A percentile compares a stretch with the other conserved stretches of the same genome.
Evolutionary conservation across 2,113 vertebrate genomes (phyloP).

Genomic region (Hippoglossus stenolepis): DNA sequence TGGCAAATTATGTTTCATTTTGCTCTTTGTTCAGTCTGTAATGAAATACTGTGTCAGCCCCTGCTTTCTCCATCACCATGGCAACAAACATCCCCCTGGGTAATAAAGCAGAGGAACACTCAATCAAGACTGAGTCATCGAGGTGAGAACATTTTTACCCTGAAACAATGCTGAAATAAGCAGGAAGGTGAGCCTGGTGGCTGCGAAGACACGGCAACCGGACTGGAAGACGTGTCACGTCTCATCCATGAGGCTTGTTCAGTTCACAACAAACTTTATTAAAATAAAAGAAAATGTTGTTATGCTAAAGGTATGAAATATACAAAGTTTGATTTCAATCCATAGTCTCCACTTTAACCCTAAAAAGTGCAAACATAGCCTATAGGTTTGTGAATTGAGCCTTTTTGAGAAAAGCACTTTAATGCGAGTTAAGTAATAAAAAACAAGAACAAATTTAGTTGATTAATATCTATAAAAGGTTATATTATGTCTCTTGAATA

Average conservation of each 20-base stretch:
- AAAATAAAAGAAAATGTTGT: background rate
- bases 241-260: background rate
- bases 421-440: too few relatives aligned
- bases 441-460: too few relatives aligned
- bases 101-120: slow-evolving; percentile 59
- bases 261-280: background rate
- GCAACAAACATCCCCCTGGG: slow-evolving; percentile 60
- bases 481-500: too few relatives aligned
- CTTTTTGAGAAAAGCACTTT: too few relatives aligned
- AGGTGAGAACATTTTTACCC: slow-evolving; percentile 26
- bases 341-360: background rate
- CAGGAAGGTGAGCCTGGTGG: background rate
- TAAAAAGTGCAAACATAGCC: background rate
- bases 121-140: slow-evolving; percentile 49
- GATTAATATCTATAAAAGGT: too few relatives aligned
- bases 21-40: slow-evolving; percentile 59
- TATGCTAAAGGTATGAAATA: background rate
- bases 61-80: slow-evolving; percentile 65
- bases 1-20: slow-evolving; percentile 60
- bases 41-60: slow-evolving; percentile 54
- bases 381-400: too few relatives aligned
- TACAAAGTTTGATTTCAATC: background rate
- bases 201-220: background rate
- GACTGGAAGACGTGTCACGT: background rate
- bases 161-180: slow-evolving; percentile 33